phyloP scores from a whole-genome alignment of 2,113 vertebrate genomes.

The Cichladusa arquata region DNA sequence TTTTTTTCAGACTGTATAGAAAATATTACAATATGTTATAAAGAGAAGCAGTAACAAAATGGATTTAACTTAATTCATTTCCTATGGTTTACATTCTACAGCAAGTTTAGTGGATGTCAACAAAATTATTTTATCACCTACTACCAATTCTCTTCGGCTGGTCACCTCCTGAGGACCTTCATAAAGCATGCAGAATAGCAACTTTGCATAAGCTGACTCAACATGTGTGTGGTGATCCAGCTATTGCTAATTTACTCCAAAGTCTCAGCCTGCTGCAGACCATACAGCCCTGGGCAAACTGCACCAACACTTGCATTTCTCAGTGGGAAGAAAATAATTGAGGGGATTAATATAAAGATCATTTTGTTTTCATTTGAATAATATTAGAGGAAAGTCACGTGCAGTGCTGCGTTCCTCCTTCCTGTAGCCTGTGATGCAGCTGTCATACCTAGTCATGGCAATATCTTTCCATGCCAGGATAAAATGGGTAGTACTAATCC shows the following conservation, averaged over 20 bases:
- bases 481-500: conserved; percentile 23
- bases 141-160: not conserved
- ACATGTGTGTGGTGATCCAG: not conserved
- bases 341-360: not conserved
- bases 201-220: not conserved
- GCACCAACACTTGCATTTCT: not conserved
- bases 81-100: not conserved
- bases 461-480: conserved; percentile 13
- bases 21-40: not conserved
- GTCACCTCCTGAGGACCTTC: not conserved
- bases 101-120: not conserved
- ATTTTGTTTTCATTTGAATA: not conserved
- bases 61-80: not conserved
- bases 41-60: not conserved
- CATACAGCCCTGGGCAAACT: not conserved
- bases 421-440: conserved; percentile 8
- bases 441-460: conserved; percentile 46
- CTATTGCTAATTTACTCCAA: conserved; percentile 5
- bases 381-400: not conserved
- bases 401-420: not conserved
- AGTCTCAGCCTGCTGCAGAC: not conserved
- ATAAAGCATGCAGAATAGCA: not conserved
- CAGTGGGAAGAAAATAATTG: not conserved
- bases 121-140: not conserved
- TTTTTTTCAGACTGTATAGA: not conserved